Base-by-base conservation (phyloP, 2,113 vertebrate genomes). In the Parotia lawesii region DNA sequence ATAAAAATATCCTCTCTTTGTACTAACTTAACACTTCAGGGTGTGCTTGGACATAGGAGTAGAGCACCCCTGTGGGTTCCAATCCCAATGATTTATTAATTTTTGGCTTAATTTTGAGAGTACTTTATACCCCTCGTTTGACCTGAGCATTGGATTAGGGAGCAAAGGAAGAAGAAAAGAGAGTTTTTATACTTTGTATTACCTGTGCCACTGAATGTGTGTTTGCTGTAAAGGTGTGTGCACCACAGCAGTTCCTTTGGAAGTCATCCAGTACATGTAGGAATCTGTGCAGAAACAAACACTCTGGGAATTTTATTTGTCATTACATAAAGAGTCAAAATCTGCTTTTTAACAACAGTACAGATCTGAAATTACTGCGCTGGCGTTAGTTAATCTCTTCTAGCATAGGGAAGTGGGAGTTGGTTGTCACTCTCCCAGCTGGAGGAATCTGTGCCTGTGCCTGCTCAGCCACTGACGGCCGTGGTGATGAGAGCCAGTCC, bases 1-100 rank as follows among this genome's bases (percentile, higher is more conserved):
- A 95, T 76, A 93, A 85, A 93, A 78, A 45, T 57, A 57, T 84
- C 75, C 67, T 95, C 87, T 96, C 93, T 93, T 94, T 93, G 88
- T 92, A 94, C 75, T 79, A 96, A 70, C 76, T 93, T 62, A 64
- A 70, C 37, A 66, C 42, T 76, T 69, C 77, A 94, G 90, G 95
- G 35, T 66, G 48, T 76, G 77, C 94, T 94, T 93, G 75, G 90
- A 35, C 67, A 21, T 3, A 82, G 73, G 79, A 89, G n/a, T 24
- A 31, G 38, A 93, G 85, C 80, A 83, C 72, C 69, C 53, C 78
- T 75, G 50, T 45, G 50, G 76, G 66, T 86, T 73, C 40, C 45
- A 40, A 9, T 40, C 77, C 56, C 37, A 33, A 4, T 5, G 16
- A 40, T 38, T 31, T 81, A 9, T 24, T 91, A 9, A 10, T n/a